Conservation (phyloP, 1,140 invertebrate species). For the Drosophila asahinai region DNA sequence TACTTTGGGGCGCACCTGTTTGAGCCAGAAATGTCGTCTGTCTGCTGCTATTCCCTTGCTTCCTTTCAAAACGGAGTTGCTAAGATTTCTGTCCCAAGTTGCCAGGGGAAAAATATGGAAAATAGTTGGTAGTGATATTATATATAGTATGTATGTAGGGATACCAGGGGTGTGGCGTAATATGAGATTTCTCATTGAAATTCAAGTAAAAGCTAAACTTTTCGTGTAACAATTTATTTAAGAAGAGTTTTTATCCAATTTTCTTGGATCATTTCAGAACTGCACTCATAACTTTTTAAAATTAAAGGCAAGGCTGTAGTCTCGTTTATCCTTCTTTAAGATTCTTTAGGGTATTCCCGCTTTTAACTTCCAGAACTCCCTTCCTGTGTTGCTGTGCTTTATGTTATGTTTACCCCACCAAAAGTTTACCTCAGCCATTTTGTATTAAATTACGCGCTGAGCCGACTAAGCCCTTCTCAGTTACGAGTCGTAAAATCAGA, state of each 20-base stretch:
- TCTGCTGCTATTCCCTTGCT: constrained; percentile 10
- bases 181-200: not conserved
- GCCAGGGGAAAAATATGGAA: constrained; percentile 8
- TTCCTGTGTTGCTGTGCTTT: constrained; percentile 8
- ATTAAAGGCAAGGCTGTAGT: no score
- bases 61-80: constrained; percentile 3
- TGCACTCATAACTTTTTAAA: not conserved
- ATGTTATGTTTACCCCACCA: constrained; percentile 6
- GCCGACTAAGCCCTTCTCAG: constrained; percentile 72
- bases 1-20: constrained; percentile 74
- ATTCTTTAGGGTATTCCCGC: not conserved
- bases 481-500: constrained; percentile 64
- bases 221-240: not conserved
- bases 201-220: not conserved
- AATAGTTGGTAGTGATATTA: not conserved
- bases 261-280: no score
- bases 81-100: constrained; percentile 9
- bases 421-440: constrained; percentile 41
- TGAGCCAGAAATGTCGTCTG: constrained; percentile 37
- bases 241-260: not conserved
- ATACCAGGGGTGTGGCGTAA: not conserved
- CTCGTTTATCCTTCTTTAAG: not conserved
- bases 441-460: constrained; percentile 80
- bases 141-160: not conserved
- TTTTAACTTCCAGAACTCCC: not conserved